Evolutionary conservation across 2,888 invertebrate genomes (phyloP), one percentile per base, ranked within the genome.

Genomic region (Drosophila kambysellisi): DNA sequence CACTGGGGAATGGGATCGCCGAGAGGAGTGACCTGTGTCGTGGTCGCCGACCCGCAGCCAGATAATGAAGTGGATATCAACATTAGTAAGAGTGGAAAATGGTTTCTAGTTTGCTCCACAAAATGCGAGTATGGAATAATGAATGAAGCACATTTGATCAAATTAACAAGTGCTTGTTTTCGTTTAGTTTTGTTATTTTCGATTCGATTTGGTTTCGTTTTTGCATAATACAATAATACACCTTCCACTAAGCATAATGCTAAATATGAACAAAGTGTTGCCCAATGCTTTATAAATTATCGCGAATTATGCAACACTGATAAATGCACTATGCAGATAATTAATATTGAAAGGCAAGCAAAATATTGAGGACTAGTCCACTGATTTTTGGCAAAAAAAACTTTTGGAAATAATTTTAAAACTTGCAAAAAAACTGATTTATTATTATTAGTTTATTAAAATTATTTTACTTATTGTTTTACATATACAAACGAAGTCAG

Each of bases 1-100:
- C 5, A 9, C 48, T 29, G 32, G 15, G 8, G 4, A 20, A 25
- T 6, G n/a, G 32, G n/a, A 25, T 48, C 37, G 15, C 51, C 11
- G 20, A n/a, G 61, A 32, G 5, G 43, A 50, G 54, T 70, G 69
- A 78, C 76, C 78, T 56, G 54, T 53, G 61, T 32, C 29, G 58
- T 20, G 70, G 70, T 81, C 58, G 37, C 52, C 33, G 59, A 57
- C 66, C 67, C 39, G 1, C 33, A 35, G 51, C 37, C 58, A 75
- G 77, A 86, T 83, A 86, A 74, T 78, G 54, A 48, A 73, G 66
- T 64, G 62, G 48, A 35, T 32, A 67, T 63, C 30, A 30, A 32
- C 63, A 71, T 66, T 72, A 30, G 48, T 33, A 35, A 54, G 37
- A 32, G 35, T 12, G 29, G 33, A 35, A 58, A 43, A 51, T 41